Conservation (phyloP, 2,797 vertebrate genomes). For the Dicrostonyx torquatus region DNA sequence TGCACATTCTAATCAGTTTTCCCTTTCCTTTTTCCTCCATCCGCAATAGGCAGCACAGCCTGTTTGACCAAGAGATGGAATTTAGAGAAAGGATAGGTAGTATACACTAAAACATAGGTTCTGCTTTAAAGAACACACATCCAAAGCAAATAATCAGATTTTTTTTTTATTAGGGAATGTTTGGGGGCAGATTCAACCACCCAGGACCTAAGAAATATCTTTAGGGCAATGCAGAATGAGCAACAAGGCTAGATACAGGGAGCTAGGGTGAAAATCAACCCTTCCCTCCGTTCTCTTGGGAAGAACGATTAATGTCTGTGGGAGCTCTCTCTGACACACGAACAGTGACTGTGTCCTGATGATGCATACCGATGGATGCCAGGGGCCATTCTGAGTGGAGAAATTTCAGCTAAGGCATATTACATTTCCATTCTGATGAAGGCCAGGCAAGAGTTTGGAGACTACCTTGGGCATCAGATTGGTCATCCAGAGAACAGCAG, state of each 20-base stretch:
- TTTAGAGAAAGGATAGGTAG: conserved; percentile 19
- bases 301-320: not conserved
- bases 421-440: not conserved
- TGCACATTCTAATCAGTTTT: conserved; percentile 18
- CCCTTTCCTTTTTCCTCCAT: not conserved
- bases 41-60: not conserved
- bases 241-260: not conserved
- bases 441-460: not conserved
- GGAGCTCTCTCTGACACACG: not conserved
- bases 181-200: not conserved
- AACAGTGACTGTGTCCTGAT: not conserved
- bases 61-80: not conserved
- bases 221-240: not conserved
- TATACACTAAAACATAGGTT: not conserved
- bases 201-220: not conserved
- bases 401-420: not conserved
- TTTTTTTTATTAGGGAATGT: not conserved
- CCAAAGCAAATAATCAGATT: not conserved
- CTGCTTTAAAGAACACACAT: not conserved
- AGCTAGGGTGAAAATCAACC: not conserved
- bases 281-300: not conserved
- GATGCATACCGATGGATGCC: not conserved
- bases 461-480: not conserved
- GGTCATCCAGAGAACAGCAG: not conserved
- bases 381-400: not conserved